Evolutionary conservation across 2,113 vertebrate genomes (phyloP).

Genomic region (Chrysemys picta): DNA sequence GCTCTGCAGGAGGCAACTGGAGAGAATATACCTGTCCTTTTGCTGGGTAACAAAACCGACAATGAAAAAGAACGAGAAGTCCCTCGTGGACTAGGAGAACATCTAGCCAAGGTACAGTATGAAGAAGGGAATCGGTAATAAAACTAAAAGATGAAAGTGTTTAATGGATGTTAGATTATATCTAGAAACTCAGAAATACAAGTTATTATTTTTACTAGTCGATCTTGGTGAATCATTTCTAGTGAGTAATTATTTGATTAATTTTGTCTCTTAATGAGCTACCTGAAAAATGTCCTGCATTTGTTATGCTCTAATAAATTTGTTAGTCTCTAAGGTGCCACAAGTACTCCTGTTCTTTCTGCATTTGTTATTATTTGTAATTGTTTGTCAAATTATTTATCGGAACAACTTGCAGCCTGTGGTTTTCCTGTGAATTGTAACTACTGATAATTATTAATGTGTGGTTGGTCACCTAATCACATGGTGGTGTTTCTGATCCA

Average conservation of each 20-base stretch:
- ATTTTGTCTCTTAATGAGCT: neutral
- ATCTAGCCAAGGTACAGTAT: slow-evolving; percentile 84
- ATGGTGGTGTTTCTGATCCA: neutral
- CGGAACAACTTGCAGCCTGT: neutral
- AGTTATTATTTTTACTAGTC: neutral
- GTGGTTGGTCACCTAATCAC: neutral
- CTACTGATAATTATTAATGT: neutral
- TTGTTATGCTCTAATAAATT: neutral
- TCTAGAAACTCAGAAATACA: neutral
- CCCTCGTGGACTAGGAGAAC: slow-evolving; percentile 82
- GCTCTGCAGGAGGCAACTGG: slow-evolving; percentile 85
- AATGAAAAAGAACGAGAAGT: slow-evolving; percentile 87
- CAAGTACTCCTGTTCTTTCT: no score
- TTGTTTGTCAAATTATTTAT: neutral
- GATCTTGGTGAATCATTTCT: neutral
- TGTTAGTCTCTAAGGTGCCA: no score
- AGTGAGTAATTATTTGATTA: neutral
- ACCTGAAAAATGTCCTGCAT: neutral
- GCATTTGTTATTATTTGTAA: neutral
- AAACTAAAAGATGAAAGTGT: neutral
- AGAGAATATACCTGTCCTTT: slow-evolving; percentile 85
- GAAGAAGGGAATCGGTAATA: neutral
- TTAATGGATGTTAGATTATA: neutral
- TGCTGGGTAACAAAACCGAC: slow-evolving; percentile 93
- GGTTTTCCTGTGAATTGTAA: neutral